A percentile compares a stretch with the other conserved stretches of the same genome.
phyloP scores from a whole-genome alignment of 2,797 vertebrate genomes.

The Alauda arvensis region DNA sequence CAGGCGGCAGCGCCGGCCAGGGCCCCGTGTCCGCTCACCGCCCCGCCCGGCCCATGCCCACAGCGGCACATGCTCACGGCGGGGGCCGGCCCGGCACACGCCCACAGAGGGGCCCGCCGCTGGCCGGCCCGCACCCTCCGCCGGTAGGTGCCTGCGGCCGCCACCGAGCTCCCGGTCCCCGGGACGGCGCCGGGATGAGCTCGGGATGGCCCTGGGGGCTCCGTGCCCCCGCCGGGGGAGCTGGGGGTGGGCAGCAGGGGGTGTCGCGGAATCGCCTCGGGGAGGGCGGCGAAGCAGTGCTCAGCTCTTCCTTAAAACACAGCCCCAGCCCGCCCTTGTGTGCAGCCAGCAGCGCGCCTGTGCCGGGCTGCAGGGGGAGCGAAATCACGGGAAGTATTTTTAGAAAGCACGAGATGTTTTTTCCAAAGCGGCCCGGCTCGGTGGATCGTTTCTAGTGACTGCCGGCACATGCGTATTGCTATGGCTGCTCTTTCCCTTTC shows the following conservation, averaged over 20 bases:
- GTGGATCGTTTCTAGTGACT: background rate
- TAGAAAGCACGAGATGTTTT: background rate
- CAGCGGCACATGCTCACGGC: background rate
- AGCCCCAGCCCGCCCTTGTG: background rate
- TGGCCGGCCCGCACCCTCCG: background rate
- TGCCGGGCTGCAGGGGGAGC: background rate
- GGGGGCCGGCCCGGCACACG: background rate
- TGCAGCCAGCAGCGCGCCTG: rapidly evolving
- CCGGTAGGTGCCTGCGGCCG: background rate
- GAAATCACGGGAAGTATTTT: rapidly evolving
- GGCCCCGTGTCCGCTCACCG: too few relatives aligned
- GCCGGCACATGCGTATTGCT: background rate
- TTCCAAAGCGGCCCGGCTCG: background rate
- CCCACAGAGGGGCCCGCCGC: background rate
- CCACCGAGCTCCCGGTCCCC: rapidly evolving
- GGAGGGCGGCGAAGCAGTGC: background rate
- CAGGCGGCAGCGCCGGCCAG: background rate
- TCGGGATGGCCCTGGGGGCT: background rate
- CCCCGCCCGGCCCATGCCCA: background rate
- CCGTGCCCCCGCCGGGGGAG: background rate
- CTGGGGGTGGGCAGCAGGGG: background rate
- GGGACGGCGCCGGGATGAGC: background rate
- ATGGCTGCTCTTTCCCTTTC: background rate
- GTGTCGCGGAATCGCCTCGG: background rate
- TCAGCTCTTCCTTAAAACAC: background rate